These are phyloP conservation scores for Cosmorhoe ocellata DNA, from an alignment of 2,888 invertebrate species.

Conservation along the genomic window DNA sequence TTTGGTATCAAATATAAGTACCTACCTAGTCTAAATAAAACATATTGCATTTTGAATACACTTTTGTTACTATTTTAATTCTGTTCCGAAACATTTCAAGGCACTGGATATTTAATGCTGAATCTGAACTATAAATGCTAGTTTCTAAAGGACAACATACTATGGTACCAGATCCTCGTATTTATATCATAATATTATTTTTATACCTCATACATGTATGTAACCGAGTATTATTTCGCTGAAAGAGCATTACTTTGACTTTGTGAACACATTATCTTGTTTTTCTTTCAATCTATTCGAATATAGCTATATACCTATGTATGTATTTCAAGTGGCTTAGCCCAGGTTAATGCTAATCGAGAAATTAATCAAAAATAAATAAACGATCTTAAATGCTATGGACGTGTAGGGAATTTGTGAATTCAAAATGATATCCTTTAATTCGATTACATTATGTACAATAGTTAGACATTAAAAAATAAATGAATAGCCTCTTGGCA, in stretches of 20 bases:
- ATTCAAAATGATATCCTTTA: background rate
- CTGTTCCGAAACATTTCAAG: slow-evolving; percentile 40
- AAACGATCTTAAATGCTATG: slow-evolving; percentile 7
- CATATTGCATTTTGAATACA: slow-evolving; percentile 36
- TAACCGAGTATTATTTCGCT: too few species aligned
- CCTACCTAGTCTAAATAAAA: slow-evolving; percentile 54
- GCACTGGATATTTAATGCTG: slow-evolving; percentile 32
- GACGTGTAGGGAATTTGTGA: slow-evolving; percentile 8
- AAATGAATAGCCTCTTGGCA: background rate
- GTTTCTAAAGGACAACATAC: too few species aligned
- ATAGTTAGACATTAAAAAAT: too few species aligned
- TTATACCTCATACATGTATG: too few species aligned
- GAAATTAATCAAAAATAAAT: background rate
- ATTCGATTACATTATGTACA: too few species aligned
- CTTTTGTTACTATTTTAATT: slow-evolving; percentile 42
- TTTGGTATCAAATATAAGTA: slow-evolving; percentile 63
- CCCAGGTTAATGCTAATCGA: slow-evolving; percentile 3
- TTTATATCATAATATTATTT: too few species aligned
- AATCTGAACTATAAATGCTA: slow-evolving; percentile 3
- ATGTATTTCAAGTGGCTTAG: slow-evolving; percentile 4
- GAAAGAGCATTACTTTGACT: too few species aligned
- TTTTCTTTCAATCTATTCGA: too few species aligned
- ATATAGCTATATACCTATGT: too few species aligned
- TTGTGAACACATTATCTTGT: too few species aligned
- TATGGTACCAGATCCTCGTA: too few species aligned